Base-by-base conservation (phyloP, 2,797 vertebrate genomes). In the Balearica regulorum region DNA sequence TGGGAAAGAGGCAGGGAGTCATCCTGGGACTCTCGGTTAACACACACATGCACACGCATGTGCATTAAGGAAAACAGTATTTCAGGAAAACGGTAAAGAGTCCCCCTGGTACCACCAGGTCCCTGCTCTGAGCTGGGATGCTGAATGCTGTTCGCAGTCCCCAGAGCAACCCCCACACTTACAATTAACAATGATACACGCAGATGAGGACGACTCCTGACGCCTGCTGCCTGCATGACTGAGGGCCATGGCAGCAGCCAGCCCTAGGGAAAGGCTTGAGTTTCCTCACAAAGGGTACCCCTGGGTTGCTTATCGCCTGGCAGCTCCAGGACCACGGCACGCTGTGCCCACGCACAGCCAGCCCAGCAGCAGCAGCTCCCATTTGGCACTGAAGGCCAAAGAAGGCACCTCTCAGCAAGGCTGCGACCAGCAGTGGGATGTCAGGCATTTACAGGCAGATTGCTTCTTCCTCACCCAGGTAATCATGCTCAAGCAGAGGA, bases 41-140 rank as follows among this genome's bases (percentile, higher is more conserved):
- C n/a, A 18, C 16, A 77, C 4, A 31, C 11, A 17, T 3, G 10
- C 37, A 66, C 21, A 61, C 3, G 0, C 12, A 51, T 0, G 0
- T 16, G 29, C 20, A 18, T 43, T 65, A 54, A 66, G n/a, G 26
- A 79, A 70, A 83, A 61, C 22, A 25, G 8, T 62, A 58, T 57
- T 91, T 68, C 37, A 43, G 24, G 29, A 87, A 82, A 73, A 37
- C 5, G 72, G 28, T 14, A 58, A 68, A 82, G 46, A 76, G 25
- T 46, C 7, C 31, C 1, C 12, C 21, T 20, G 18, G 14, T 35
- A 60, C 16, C 57, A 78, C n/a, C 31, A 92, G n/a, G 41, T 55
- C 49, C 54, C 33, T 24, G 10, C 55, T 65, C 48, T 1, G 4
- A 62, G 51, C 18, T 54, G 49, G 44, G 33, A 79, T 68, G 46